Percentiles rank a stretch among this genome's conserved stretches.
Conservation (phyloP, 1,140 invertebrate species). For the Scaptomyza graminum region DNA sequence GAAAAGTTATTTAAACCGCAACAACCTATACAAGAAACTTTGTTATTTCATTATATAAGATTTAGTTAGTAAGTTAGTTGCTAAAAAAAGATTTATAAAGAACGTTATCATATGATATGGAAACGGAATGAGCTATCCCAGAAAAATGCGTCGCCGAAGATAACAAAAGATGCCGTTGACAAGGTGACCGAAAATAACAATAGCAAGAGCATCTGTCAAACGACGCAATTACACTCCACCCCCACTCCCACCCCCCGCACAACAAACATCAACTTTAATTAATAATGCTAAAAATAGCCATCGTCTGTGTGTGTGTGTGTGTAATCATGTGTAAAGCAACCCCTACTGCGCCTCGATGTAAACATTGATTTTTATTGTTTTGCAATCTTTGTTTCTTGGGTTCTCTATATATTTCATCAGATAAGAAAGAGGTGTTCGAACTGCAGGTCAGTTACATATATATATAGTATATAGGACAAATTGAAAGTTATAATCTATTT, state of each 20-base stretch:
- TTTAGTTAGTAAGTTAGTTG: background rate
- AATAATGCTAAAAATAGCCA: constrained; percentile 63
- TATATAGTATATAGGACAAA: no score
- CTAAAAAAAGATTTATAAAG: constrained; percentile 7
- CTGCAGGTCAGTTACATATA: no score
- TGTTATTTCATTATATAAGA: no score
- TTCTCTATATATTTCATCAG: background rate
- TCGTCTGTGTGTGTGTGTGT: background rate
- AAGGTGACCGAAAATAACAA: constrained; percentile 47
- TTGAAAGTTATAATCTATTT: no score
- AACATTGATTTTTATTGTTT: constrained; percentile 10
- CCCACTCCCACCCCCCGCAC: background rate
- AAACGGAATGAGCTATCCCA: background rate
- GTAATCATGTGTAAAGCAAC: constrained; percentile 2
- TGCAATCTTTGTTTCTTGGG: background rate
- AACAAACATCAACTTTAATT: constrained; percentile 67
- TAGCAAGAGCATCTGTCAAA: constrained; percentile 34
- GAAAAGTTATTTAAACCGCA: no score
- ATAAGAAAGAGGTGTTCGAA: no score
- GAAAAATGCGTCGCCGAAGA: constrained; percentile 23
- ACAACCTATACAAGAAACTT: no score
- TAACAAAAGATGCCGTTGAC: constrained; percentile 46
- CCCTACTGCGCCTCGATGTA: background rate
- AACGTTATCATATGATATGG: background rate
- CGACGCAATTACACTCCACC: constrained; percentile 24